Conservation (phyloP, 1,140 invertebrate genomes). For the Bombus sibiricus region DNA sequence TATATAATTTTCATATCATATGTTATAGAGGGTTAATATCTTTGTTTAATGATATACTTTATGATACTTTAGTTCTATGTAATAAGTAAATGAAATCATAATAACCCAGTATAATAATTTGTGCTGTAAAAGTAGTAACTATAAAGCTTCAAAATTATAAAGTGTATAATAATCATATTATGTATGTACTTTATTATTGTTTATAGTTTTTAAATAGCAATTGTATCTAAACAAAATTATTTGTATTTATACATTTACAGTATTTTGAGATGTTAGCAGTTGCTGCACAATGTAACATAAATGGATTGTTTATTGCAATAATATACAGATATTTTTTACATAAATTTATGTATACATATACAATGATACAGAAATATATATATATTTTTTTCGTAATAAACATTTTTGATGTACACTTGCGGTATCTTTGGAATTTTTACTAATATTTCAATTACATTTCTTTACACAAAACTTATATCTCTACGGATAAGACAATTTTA, state of each 20-base stretch:
- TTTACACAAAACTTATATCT: background rate
- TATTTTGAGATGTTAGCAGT: slow-evolving; percentile 52
- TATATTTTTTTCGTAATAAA: slow-evolving; percentile 61
- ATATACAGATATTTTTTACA: slow-evolving; percentile 45
- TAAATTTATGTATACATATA: slow-evolving; percentile 49
- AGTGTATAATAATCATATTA: background rate
- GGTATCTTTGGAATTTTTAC: background rate
- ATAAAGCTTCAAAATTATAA: slow-evolving; percentile 5
- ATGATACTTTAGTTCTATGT: slow-evolving; percentile 9
- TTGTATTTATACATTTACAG: slow-evolving; percentile 30
- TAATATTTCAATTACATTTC: background rate
- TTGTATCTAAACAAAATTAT: slow-evolving; percentile 7
- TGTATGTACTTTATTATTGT: background rate
- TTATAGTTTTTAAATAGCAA: slow-evolving; percentile 22
- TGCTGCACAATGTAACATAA: slow-evolving; percentile 52
- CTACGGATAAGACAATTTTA: background rate
- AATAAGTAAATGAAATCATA: slow-evolving; percentile 18
- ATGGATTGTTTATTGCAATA: slow-evolving; percentile 52
- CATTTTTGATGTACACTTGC: slow-evolving; percentile 33
- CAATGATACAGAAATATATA: slow-evolving; percentile 31
- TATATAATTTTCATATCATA: background rate
- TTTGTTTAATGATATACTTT: slow-evolving; percentile 30
- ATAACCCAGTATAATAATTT: slow-evolving; percentile 39
- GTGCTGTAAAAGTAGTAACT: slow-evolving; percentile 35
- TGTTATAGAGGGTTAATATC: background rate